Evolutionary conservation across 2,888 invertebrate genomes (phyloP), one percentile per base, ranked within the genome.

Genomic region (Leucania comma): DNA sequence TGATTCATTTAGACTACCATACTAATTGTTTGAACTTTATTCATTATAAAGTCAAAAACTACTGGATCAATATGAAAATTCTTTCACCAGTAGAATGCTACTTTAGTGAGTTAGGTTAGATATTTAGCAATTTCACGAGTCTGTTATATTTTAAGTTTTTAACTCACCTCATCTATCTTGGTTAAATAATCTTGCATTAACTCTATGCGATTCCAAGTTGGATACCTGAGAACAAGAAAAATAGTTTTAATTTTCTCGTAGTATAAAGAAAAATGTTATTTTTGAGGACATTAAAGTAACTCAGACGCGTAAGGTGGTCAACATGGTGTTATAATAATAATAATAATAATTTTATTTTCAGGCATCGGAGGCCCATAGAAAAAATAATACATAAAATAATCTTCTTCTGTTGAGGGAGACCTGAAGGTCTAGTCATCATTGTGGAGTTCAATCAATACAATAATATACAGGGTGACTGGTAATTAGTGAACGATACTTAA

Each of bases 341-440:
- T n/a, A n/a, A n/a, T n/a, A n/a, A n/a, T n/a, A n/a, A n/a, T n/a
- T n/a, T n/a, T n/a, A n/a, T n/a, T n/a, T n/a, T n/a, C n/a, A n/a
- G n/a, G n/a, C n/a, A n/a, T n/a, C n/a, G n/a, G n/a, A n/a, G n/a
- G n/a, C n/a, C n/a, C n/a, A n/a, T n/a, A n/a, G n/a, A n/a, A n/a
- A n/a, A n/a, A n/a, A n/a, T n/a, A n/a, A n/a, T n/a, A n/a, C n/a
- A n/a, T n/a, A n/a, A n/a, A n/a, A n/a, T n/a, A n/a, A n/a, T n/a
- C n/a, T n/a, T n/a, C n/a, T 94, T 94, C 94, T 94, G 94, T 83
- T 88, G 94, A 94, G 94, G 94, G 94, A 94, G 94, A 94, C 94
- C 94, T 94, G 94, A 94, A 89, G 93, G 94, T 93, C 93, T 42
- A 73, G 83, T 94, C 94, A 94, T 94, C 94, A 94, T 92, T 76